Evolutionary conservation across 2,888 invertebrate species (phyloP).

Genomic region (Plagiodera versicolora): DNA sequence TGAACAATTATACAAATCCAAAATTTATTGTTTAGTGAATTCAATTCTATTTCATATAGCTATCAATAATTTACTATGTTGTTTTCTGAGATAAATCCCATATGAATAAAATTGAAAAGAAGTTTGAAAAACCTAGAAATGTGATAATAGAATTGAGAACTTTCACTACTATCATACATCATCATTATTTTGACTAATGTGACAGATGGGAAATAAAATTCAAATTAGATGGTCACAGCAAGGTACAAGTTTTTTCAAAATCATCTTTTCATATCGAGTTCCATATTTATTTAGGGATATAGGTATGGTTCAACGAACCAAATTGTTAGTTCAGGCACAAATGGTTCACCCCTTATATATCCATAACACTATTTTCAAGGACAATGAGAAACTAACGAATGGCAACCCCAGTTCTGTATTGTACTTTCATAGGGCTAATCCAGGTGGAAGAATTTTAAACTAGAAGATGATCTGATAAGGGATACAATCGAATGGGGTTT

Average conservation of each 20-base stretch:
- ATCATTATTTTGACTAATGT: too few species aligned
- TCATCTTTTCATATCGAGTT: background rate
- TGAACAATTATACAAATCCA: too few species aligned
- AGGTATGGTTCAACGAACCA: background rate
- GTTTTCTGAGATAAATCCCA: too few species aligned
- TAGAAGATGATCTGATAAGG: background rate
- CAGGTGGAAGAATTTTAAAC: background rate
- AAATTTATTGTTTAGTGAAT: too few species aligned
- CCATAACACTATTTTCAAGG: background rate
- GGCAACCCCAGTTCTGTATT: background rate
- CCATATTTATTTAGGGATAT: background rate
- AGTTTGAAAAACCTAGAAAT: too few species aligned
- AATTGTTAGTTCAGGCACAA: constrained; percentile 1
- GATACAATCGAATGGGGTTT: background rate
- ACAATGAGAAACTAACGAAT: background rate
- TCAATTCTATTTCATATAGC: too few species aligned
- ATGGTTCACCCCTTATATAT: background rate
- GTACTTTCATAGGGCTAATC: background rate
- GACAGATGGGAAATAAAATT: too few species aligned
- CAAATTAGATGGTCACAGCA: too few species aligned
- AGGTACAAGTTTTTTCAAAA: background rate
- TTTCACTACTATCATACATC: too few species aligned
- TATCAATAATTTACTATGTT: too few species aligned
- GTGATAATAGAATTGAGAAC: too few species aligned
- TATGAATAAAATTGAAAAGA: too few species aligned